A percentile compares a stretch with the other conserved stretches of the same genome.
Conservation (phyloP, 2,797 vertebrate genomes). For the Acipenser ruthenus region DNA sequence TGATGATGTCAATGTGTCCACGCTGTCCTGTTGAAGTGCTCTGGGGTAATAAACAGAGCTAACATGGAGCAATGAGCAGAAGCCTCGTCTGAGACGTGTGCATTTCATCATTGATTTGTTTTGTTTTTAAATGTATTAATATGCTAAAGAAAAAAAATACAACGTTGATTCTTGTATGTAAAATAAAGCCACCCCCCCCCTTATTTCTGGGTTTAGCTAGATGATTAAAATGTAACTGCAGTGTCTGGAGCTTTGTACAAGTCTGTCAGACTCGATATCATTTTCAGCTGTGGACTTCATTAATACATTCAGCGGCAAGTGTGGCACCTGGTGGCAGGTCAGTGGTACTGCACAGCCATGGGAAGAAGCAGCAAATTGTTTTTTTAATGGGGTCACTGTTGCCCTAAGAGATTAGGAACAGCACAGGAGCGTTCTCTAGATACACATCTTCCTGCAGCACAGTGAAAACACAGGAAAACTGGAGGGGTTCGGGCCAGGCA, state of each 20-base stretch:
- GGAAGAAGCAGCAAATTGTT: conserved; percentile 31
- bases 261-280: not conserved
- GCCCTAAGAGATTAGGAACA: conserved; percentile 40
- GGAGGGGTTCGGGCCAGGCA: conserved; percentile 24
- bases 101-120: too few species aligned
- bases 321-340: conserved; percentile 72
- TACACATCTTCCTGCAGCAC: conserved; percentile 17
- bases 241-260: not conserved
- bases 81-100: too few species aligned
- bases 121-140: too few species aligned
- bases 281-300: not conserved
- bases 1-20: too few species aligned
- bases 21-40: too few species aligned
- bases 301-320: conserved; percentile 36
- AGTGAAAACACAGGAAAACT: conserved; percentile 10
- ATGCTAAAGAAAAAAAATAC: too few species aligned
- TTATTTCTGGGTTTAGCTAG: not conserved
- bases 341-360: conserved; percentile 37
- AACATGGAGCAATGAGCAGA: too few species aligned
- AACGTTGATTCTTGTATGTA: too few species aligned
- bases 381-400: conserved; percentile 51
- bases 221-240: conserved; percentile 6
- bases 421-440: conserved; percentile 28
- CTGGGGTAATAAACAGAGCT: too few species aligned
- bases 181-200: too few species aligned